Percentiles rank a stretch among this genome's conserved stretches.
Conservation (phyloP, 2,888 invertebrate genomes). For the Acholoe squamosa region DNA sequence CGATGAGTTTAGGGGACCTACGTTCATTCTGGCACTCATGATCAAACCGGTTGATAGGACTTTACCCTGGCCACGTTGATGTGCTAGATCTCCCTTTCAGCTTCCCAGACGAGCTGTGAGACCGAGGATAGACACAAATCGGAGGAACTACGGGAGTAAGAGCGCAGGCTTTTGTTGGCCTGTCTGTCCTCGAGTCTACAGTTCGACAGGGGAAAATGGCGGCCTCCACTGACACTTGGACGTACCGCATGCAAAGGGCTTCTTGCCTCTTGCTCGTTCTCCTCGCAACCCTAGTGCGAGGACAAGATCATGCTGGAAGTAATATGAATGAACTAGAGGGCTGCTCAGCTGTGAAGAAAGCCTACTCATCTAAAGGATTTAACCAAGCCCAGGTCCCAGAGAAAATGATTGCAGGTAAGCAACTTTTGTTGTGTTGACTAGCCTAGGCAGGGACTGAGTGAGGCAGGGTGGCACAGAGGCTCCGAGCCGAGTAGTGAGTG, state of each 20-base stretch:
- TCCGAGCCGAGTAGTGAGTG: too few species aligned
- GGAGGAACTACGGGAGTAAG: slow-evolving; percentile 4
- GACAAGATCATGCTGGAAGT: not conserved
- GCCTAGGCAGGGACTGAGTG: not conserved
- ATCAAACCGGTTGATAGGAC: not conserved
- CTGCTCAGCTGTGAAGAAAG: slow-evolving; percentile 89
- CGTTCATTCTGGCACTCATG: not conserved
- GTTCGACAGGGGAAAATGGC: slow-evolving; percentile 53
- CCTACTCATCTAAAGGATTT: slow-evolving; percentile 91
- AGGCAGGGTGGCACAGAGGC: not conserved
- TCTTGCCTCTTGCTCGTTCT: not conserved
- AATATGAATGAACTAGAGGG: slow-evolving; percentile 86
- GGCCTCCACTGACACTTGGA: slow-evolving; percentile 34
- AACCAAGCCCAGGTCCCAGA: slow-evolving; percentile 90
- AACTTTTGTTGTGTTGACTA: not conserved
- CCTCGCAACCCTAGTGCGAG: not conserved
- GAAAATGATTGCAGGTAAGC: slow-evolving; percentile 86
- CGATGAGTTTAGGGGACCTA: not conserved
- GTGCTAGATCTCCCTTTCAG: not conserved
- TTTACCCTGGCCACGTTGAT: slow-evolving; percentile 19
- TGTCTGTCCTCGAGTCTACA: slow-evolving; percentile 1
- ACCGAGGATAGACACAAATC: not conserved
- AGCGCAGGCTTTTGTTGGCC: slow-evolving; percentile 25
- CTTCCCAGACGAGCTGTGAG: not conserved
- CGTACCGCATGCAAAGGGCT: not conserved